These are phyloP conservation scores for Ooceraea biroi DNA, from an alignment of 1,140 invertebrate genomes.

Conservation along the genomic window DNA sequence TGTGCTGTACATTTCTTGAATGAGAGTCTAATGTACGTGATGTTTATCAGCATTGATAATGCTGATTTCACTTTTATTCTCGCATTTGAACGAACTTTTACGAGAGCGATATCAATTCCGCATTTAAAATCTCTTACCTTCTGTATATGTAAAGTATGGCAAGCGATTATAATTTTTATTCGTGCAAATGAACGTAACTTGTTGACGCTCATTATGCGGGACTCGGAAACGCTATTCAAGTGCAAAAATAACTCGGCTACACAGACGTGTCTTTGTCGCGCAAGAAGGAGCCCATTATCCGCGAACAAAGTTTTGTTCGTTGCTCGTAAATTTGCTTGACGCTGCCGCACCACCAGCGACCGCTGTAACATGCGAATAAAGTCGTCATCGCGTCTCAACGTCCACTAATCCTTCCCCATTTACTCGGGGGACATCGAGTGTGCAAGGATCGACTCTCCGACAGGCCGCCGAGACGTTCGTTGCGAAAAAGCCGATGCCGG, in stretches of 20 bases:
- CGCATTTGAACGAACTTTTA: background rate
- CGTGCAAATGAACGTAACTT: slow-evolving; percentile 34
- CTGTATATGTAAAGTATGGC: background rate
- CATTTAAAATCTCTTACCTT: background rate
- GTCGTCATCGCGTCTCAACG: slow-evolving; percentile 55
- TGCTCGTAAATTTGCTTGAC: slow-evolving; percentile 59
- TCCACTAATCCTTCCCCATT: slow-evolving; percentile 41
- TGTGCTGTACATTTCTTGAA: background rate
- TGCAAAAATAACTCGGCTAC: slow-evolving; percentile 50
- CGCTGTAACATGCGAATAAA: slow-evolving; percentile 62
- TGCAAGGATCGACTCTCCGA: slow-evolving; percentile 59
- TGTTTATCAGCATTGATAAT: no score
- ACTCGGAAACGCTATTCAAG: slow-evolving; percentile 28
- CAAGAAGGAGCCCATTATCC: slow-evolving; percentile 40
- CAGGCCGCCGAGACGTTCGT: slow-evolving; percentile 69
- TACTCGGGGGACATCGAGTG: slow-evolving; percentile 46
- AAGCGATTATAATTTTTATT: slow-evolving; percentile 21
- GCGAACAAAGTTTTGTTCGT: slow-evolving; percentile 56
- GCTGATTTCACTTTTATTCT: background rate
- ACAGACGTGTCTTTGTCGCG: slow-evolving; percentile 40
- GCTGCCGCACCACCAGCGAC: slow-evolving; percentile 47
- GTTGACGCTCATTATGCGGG: slow-evolving; percentile 54
- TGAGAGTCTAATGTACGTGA: background rate
- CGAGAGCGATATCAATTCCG: background rate
- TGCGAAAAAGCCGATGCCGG: slow-evolving; percentile 63